Conservation (phyloP, 2,113 vertebrate species). For the Gasterosteus nipponicus region DNA sequence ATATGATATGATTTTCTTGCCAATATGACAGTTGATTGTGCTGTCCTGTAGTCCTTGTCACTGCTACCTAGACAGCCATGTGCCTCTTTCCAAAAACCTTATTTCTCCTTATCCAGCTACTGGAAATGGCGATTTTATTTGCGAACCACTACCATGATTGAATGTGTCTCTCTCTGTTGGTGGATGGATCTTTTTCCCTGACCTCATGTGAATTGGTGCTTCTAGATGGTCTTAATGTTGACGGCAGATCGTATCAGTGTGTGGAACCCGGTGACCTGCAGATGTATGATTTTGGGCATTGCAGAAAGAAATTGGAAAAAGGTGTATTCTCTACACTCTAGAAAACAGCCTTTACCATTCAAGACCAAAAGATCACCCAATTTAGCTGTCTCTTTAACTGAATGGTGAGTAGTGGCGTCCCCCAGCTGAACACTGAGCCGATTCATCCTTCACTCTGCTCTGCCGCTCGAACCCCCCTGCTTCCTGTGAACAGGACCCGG, state of each 20-base stretch:
- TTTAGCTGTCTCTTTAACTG: slow-evolving; percentile 20
- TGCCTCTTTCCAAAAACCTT: not conserved
- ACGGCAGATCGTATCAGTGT: not conserved
- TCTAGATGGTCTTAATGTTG: slow-evolving; percentile 8
- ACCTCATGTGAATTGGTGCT: slow-evolving; percentile 1
- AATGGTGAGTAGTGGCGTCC: not conserved
- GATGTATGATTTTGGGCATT: not conserved
- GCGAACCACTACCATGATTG: not conserved
- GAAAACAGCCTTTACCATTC: slow-evolving; percentile 9
- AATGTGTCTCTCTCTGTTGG: not conserved
- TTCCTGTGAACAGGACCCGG: slow-evolving; percentile 35
- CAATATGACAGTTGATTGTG: not conserved
- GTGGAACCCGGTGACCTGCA: slow-evolving; percentile 6
- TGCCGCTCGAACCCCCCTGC: slow-evolving; percentile 19
- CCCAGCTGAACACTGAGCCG: slow-evolving; percentile 12
- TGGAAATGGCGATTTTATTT: slow-evolving; percentile 5
- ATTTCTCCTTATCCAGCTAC: not conserved
- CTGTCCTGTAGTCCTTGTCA: not conserved
- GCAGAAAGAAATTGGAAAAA: slow-evolving; percentile 8
- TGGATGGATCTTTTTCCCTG: slow-evolving; percentile 18
- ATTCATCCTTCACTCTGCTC: slow-evolving; percentile 15
- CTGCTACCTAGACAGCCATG: no score
- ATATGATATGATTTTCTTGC: not conserved
- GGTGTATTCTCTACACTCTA: not conserved
- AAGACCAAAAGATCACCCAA: not conserved